These are phyloP conservation scores for Galerucella calmariensis DNA, from an alignment of 2,888 invertebrate genomes.

Conservation along the genomic window DNA sequence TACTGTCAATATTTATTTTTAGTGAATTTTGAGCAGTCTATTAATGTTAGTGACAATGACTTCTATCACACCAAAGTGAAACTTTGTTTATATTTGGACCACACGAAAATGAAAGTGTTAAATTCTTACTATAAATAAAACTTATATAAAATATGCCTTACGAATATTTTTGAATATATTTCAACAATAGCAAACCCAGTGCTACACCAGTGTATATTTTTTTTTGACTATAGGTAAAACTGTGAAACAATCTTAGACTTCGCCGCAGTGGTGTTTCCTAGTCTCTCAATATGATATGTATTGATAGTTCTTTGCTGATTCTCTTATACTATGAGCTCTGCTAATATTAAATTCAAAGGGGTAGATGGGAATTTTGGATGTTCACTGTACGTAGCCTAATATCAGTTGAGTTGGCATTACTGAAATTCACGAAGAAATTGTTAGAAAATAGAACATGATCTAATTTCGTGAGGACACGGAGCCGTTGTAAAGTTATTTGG, in stretches of 20 bases:
- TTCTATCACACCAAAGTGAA: not conserved
- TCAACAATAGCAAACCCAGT: not conserved
- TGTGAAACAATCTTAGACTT: too few relatives aligned
- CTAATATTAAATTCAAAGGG: too few relatives aligned
- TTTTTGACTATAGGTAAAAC: too few relatives aligned
- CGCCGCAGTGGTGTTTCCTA: too few relatives aligned
- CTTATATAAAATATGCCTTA: not conserved
- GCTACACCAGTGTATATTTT: not conserved
- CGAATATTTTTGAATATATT: not conserved
- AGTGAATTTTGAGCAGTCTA: not conserved
- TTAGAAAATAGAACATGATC: not conserved
- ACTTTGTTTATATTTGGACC: slow-evolving; percentile 9
- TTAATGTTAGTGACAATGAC: slow-evolving; percentile 5
- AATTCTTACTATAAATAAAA: not conserved
- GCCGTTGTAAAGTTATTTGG: slow-evolving; percentile 1
- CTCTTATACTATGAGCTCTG: too few relatives aligned
- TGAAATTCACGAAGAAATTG: not conserved
- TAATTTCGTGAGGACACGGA: not conserved
- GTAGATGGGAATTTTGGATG: not conserved
- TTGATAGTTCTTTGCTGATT: too few relatives aligned
- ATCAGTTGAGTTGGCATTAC: not conserved
- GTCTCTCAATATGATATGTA: too few relatives aligned
- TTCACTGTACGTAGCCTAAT: not conserved
- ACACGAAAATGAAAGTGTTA: not conserved
- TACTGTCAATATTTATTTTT: slow-evolving; percentile 5